Evolutionary conservation across 2,113 vertebrate genomes (phyloP).

Genomic region (Pseudonaja textilis): DNA sequence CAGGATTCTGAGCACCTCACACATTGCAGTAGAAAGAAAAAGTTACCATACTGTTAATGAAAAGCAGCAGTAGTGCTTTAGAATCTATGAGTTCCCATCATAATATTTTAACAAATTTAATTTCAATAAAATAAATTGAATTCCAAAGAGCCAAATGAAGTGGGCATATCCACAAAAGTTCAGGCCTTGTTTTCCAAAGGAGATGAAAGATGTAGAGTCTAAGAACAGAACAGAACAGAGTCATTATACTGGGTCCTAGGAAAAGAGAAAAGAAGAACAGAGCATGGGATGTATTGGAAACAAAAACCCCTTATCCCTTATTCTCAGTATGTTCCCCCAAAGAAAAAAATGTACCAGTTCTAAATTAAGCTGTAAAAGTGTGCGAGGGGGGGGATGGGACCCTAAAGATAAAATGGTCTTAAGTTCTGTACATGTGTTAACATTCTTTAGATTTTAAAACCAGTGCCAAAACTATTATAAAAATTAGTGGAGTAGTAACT

Average conservation of each 20-base stretch:
- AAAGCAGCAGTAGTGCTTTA: neutral
- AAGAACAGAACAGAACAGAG: neutral
- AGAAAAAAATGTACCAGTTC: neutral
- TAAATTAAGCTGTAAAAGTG: neutral
- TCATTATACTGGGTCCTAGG: neutral
- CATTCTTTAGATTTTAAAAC: neutral
- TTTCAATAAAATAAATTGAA: neutral
- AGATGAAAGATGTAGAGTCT: neutral
- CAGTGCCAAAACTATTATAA: neutral
- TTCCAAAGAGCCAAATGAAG: neutral
- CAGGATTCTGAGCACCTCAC: neutral
- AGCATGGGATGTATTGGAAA: neutral
- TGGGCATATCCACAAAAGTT: neutral
- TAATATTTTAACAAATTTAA: neutral
- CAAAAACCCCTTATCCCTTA: neutral
- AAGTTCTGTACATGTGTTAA: neutral
- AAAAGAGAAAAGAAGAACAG: neutral
- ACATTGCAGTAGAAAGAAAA: neutral
- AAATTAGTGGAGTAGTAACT: neutral
- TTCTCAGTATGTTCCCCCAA: neutral
- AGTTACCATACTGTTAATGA: neutral
- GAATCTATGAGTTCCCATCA: neutral
- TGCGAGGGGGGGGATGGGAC: fast-evolving
- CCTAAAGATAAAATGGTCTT: neutral
- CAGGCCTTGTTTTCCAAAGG: neutral